Base-by-base conservation (phyloP, 1,140 invertebrate species). In the Adelges cooleyi region DNA sequence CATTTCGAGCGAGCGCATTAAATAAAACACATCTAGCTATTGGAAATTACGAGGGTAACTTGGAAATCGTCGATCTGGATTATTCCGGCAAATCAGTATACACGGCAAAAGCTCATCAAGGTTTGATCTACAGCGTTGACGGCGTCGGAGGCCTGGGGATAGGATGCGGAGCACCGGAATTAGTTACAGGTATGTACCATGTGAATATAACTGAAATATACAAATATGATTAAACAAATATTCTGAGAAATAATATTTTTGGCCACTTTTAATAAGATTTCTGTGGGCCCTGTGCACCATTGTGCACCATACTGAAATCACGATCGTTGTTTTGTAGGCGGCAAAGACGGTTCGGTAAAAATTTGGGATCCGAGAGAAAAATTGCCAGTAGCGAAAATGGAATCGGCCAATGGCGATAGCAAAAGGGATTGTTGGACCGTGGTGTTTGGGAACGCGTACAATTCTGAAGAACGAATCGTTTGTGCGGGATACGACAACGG, bases 401-500 rank as follows among this genome's bases (percentile, higher is more conserved):
- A 86, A 73, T 82, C 88, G 1, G 79, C 82, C 8, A 77, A 80
- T 67, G 84, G 82, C 11, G 82, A 85, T 51, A 73, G 75, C 1
- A 77, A 76, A 17, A 77, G 89, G 36, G 91, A 95, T 69, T 94
- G 91, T 74, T 95, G 91, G 91, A 74, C 84, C 3, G 90, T 93
- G 9, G 80, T 83, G 13, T 93, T 94, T 72, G 91, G 90, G 2
- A 87, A 97, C 78, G 86, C 90, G 0, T 92, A 86, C 72, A 92
- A 88, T 73, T 81, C 84, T 20, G 80, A 88, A 33, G 92, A 97
- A 71, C 78, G 93, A 65, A 80, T 89, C 65, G 83, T 97, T 1
- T 86, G 84, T 67, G 87, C 92, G 40, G 95, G 94, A 3, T 98
- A 95, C 74, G 94, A 98, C 72, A 98, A 97, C 78, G 95, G 95